phyloP scores from a whole-genome alignment of 2,797 vertebrate species.

The Acrossocheilus wenchowensis region DNA sequence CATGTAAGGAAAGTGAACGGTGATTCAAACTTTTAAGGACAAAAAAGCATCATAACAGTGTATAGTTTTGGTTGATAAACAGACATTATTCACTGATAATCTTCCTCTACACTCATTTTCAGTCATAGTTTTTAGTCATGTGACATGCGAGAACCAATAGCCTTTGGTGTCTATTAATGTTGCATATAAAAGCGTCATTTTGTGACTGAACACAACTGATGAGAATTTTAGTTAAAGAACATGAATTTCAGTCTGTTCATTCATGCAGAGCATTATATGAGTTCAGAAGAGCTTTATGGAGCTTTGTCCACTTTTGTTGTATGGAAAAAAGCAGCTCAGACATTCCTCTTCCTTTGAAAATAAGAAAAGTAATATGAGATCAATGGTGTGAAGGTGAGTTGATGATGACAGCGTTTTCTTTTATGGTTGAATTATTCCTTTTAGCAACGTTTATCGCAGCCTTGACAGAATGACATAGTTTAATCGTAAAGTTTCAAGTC shows the following conservation, averaged over 20 bases:
- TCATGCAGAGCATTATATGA: not conserved
- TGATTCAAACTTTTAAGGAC: not conserved
- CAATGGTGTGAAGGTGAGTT: not conserved
- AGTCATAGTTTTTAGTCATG: not conserved
- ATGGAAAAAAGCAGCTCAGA: not conserved
- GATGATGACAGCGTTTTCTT: not conserved
- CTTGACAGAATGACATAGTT: not conserved
- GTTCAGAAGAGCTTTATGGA: not conserved
- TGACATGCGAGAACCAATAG: not conserved
- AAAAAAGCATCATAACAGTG: not conserved
- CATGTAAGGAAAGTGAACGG: not conserved
- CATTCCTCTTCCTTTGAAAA: not conserved
- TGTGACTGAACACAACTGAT: not conserved
- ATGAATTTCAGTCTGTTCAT: not conserved
- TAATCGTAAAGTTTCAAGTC: not conserved
- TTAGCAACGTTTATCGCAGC: not conserved
- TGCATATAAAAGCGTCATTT: not conserved
- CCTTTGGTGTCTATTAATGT: not conserved
- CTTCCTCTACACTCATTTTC: not conserved
- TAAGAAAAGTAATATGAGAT: not conserved
- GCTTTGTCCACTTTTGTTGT: not conserved
- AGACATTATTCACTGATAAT: not conserved
- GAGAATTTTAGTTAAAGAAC: not conserved
- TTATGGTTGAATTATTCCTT: not conserved
- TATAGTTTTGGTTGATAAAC: not conserved